A percentile compares a stretch with the other conserved stretches of the same genome.
Conservation (phyloP, 2,113 vertebrate species). For the Oryzias javanicus region DNA sequence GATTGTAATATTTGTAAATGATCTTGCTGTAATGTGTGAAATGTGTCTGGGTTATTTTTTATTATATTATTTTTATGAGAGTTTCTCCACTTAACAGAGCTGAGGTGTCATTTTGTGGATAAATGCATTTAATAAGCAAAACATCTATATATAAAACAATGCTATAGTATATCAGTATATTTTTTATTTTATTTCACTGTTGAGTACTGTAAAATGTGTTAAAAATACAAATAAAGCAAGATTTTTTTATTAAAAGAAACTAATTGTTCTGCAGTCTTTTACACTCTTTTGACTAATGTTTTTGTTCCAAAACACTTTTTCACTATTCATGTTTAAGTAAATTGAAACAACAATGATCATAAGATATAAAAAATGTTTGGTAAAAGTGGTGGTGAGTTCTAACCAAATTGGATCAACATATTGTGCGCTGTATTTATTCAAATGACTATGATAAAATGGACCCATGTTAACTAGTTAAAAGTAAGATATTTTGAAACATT, state of each 20-base stretch:
- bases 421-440: no score
- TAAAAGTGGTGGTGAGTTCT: no score
- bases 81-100: slow-evolving; percentile 79
- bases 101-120: slow-evolving; percentile 84
- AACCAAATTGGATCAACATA: no score
- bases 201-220: slow-evolving; percentile 86
- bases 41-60: slow-evolving; percentile 85
- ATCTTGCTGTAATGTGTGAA: slow-evolving; percentile 83
- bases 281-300: no score
- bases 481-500: no score
- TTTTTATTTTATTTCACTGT: slow-evolving; percentile 84
- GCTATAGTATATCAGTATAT: slow-evolving; percentile 81
- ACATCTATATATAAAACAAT: slow-evolving; percentile 80
- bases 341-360: no score
- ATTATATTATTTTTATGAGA: slow-evolving; percentile 87
- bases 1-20: slow-evolving; percentile 87
- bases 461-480: no score
- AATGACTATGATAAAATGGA: no score
- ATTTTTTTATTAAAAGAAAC: slow-evolving; percentile 76
- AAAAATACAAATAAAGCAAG: slow-evolving; percentile 83
- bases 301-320: no score
- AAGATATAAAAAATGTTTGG: no score
- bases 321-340: no score
- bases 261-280: not conserved
- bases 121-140: slow-evolving; percentile 84